phyloP scores from a whole-genome alignment of 1,140 invertebrate species.

The Aradophagus sp. region DNA sequence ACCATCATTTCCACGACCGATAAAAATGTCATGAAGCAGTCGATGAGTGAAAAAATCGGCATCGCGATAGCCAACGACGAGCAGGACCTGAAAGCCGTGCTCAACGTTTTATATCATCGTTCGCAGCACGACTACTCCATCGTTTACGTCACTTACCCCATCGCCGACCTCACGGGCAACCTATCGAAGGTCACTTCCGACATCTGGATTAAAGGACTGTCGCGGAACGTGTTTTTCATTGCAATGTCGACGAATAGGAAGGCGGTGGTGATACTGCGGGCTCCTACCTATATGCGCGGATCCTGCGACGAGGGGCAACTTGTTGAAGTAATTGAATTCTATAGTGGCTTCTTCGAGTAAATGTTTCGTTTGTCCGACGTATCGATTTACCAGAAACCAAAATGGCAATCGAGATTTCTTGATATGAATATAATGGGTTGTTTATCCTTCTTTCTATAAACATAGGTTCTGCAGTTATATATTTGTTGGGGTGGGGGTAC shows the following conservation, averaged over 20 bases:
- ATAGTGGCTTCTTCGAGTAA: background rate
- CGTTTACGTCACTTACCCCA: constrained; percentile 41
- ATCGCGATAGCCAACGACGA: constrained; percentile 41
- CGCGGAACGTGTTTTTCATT: constrained; percentile 51
- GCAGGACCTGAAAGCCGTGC: constrained; percentile 19
- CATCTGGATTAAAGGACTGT: constrained; percentile 55
- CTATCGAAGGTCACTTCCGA: constrained; percentile 28
- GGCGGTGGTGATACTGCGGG: constrained; percentile 19
- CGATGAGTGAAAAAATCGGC: constrained; percentile 29
- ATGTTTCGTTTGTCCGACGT: too few species aligned
- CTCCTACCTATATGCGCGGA: constrained; percentile 15
- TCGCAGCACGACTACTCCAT: constrained; percentile 41
- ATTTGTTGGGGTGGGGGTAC: too few species aligned
- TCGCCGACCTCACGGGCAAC: constrained; percentile 17
- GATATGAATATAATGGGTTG: too few species aligned
- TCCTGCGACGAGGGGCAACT: constrained; percentile 26
- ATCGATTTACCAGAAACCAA: too few species aligned
- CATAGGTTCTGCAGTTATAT: too few species aligned
- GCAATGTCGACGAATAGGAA: constrained; percentile 23
- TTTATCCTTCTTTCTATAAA: too few species aligned
- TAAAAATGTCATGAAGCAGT: constrained; percentile 15
- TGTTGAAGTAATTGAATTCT: constrained; percentile 27
- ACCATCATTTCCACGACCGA: constrained; percentile 21
- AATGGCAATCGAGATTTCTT: too few species aligned
- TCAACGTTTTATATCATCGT: constrained; percentile 31